Evolutionary conservation across 2,113 vertebrate species (phyloP), one percentile per base, ranked within the genome.

Genomic region (Bettongia penicillata): DNA sequence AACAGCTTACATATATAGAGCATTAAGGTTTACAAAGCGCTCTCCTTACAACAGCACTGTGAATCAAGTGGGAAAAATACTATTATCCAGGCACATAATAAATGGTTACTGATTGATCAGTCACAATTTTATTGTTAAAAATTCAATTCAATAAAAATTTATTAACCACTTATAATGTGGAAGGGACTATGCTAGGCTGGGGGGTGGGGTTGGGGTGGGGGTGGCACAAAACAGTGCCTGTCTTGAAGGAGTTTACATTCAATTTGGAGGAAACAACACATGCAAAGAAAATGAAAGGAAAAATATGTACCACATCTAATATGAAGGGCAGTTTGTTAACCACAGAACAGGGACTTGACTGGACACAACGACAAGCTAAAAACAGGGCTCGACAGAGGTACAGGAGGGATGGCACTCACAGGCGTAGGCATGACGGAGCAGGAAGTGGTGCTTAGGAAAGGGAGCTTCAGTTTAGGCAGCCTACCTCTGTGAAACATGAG

Each of bases 301-400:
- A 77, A 77, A 77, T 57, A 61, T 61, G 37, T 77, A n/a, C 61
- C n/a, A 77, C 22, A 4, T n/a, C 68, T n/a, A n/a, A n/a, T 22
- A 77, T 43, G 16, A 77, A 77, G 37, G 68, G 16, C 6, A 43
- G 68, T 43, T 43, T 68, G 31, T 68, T 77, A 77, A 77, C 16
- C 14, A 77, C 16, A 43, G 37, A 77, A 43, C 16, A 77, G n/a
- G n/a, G 16, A 77, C n/a, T 0, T n/a, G 3, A 77, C 5, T 1
- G 0, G 16, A 3, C 37, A 77, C 37, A 7, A 77, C 1, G n/a
- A 19, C 6, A 16, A 6, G 37, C n/a, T 77, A n/a, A 1, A 1
- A 77, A 37, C 2, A 77, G 68, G 19, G n/a, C n/a, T n/a, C 16
- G n/a, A 77, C 19, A 43, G 37, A 16, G 68, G n/a, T 22, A 22